Base-by-base conservation (phyloP, 2,888 invertebrate species). In the Acronicta leporina region DNA sequence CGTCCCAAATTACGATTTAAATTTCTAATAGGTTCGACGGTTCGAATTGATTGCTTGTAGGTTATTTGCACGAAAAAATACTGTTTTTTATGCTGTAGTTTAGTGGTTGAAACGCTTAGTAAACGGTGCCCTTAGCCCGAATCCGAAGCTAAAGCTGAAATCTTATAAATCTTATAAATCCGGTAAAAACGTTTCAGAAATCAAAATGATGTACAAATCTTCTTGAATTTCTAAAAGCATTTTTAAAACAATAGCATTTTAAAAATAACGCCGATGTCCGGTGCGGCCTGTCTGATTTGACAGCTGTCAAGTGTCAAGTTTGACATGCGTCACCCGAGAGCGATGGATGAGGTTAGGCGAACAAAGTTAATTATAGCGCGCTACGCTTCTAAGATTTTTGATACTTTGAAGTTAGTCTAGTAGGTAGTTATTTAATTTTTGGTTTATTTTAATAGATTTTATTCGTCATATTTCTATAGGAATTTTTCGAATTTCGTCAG, bases 221-320 rank as follows among this genome's bases (percentile, higher is more conserved):
- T 66, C 46, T 71, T 61, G 45, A 57, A 52, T 72, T 76, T 75
- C 69, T 76, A 53, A 74, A 76, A 76, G 74, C 68, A 63, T 76
- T 74, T 38, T 73, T 72, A 60, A 62, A 76, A 76, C 76, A 76
- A 76, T 73, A 49, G 66, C 20, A 61, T 51, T 55, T 62, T 57
- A 43, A 59, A 70, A 76, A 75, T 75, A 75, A 20, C 43, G 48
- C 7, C 54, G 46, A 10, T 49, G 63, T 68, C 69, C 76, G 71
- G 73, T 72, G 64, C 62, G 56, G 53, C 69, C 41, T 75, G 78
- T 85, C 85, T 83, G 68, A 68, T 75, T 68, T 82, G 83, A 85
- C 83, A 79, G 74, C 66, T 78, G 79, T 75, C 77, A 80, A 63
- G 77, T 80, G 85, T 84, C 85, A 81, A 64, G 77, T 79, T 78